phyloP scores from a whole-genome alignment of 2,888 invertebrate species.

The Lycaena phlaeas region DNA sequence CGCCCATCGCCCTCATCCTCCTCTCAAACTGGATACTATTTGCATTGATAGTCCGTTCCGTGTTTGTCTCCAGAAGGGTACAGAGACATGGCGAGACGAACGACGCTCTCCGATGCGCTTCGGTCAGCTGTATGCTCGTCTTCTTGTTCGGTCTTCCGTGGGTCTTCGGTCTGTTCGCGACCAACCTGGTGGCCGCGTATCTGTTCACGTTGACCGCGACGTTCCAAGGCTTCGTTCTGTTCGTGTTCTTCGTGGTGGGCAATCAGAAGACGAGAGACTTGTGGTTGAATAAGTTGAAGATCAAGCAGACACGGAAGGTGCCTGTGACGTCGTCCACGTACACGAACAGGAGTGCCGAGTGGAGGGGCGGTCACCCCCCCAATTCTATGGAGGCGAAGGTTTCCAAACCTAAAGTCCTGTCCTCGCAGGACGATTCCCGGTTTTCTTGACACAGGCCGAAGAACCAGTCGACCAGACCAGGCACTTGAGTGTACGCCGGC shows the following conservation, averaged over 20 bases:
- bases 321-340: constrained; percentile 63
- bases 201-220: constrained; percentile 70
- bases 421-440: constrained; percentile 46
- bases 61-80: constrained; percentile 59
- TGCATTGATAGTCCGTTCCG: constrained; percentile 68
- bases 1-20: constrained; percentile 68
- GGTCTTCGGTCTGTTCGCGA: constrained; percentile 69
- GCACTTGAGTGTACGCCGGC: too few species aligned
- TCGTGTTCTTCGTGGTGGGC: constrained; percentile 74
- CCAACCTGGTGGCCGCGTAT: constrained; percentile 64
- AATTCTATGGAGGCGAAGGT: constrained; percentile 39
- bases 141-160: constrained; percentile 76
- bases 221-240: constrained; percentile 75
- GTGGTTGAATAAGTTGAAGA: constrained; percentile 66
- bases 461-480: constrained; percentile 13
- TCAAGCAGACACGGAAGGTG: constrained; percentile 57
- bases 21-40: constrained; percentile 73
- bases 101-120: constrained; percentile 67
- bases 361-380: constrained; percentile 29
- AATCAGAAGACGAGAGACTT: constrained; percentile 72
- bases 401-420: constrained; percentile 49
- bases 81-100: constrained; percentile 64
- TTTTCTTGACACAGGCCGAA: constrained; percentile 48
- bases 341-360: constrained; percentile 46
- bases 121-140: constrained; percentile 72